Evolutionary conservation across 1,140 invertebrate species (phyloP), one percentile per base, ranked within the genome.

Genomic region (Gryllus bimaculatus): DNA sequence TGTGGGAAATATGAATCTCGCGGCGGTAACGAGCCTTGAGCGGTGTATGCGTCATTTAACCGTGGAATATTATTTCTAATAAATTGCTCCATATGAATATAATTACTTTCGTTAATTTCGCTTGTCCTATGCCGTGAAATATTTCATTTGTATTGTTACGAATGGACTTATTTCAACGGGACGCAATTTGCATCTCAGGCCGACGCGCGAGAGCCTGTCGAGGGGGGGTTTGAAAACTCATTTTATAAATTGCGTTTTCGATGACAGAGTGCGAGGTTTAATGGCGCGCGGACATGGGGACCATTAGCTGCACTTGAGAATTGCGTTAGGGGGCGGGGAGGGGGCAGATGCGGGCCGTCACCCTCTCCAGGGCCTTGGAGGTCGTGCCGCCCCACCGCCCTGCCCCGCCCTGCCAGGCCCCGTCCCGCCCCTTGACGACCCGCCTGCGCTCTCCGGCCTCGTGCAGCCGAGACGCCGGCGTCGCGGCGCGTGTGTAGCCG

Each of bases 101-200:
- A 66, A 66, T 66, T 66, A 66, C 54, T 66, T 13, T 66, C 18
- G 54, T 66, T 66, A 66, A 66, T 66, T 66, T 66, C 54, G 10
- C 54, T 66, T 66, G 10, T 66, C 54, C 54, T 10, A 66, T 66
- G 10, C 54, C 10, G 54, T 66, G 54, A 66, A 18, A 13, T 66
- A 66, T 66, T 66, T 66, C 54, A 66, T 66, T 66, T 66, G 54
- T 66, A 66, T 66, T 66, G 54, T 66, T 66, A 66, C 54, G 54
- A 66, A 66, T 66, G 54, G 54, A 66, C 10, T 18, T 66, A 66
- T 18, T 66, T 66, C 18, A 66, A 18, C 2, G 54, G 54, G 54
- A 18, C 18, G 54, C 54, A 66, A 66, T 66, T 66, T 66, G 54
- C 54, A 66, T 66, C 54, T 66, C 10, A 66, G 54, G 10, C 10